Base-by-base conservation (phyloP, 2,888 invertebrate species). In the Tenthredo distinguenda region DNA sequence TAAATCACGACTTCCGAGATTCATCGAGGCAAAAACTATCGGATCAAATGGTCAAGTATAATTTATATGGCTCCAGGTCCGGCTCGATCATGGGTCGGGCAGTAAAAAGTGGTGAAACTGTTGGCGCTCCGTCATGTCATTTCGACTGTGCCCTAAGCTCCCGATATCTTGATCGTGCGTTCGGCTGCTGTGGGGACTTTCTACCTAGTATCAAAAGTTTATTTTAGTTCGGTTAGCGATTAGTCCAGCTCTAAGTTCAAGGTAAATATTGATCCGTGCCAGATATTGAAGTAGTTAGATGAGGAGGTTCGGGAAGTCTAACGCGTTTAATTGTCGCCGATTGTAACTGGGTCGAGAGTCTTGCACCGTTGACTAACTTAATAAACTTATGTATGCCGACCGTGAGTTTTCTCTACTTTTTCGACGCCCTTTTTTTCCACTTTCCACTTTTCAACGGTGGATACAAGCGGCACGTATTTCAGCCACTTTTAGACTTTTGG, bases 331-430 rank as follows among this genome's bases (percentile, higher is more conserved):
- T 79, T 55, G 79, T 58, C 79, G 18, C 55, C 47, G 26, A 62
- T 62, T 34, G 55, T 79, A 79, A 81, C 58, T 31, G 40, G 81
- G 62, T 81, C 81, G 58, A 79, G 79, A 79, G 79, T 79, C 37
- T 15, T 37, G 55, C 79, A 79, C 58, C 43, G 55, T 18, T 37
- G 34, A 55, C 18, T 55, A 58, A 79, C 79, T 55, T 55, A 31
- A 58, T 79, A 34, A 58, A 55, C 26, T 76, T 26, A 26, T 26
- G 1, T 55, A n/a, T n/a, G n/a, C 15, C 31, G 68, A 68, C 40
- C 55, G 43, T 37, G 26, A 47, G 50, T 12, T 40, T 47, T 43
- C 26, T 76, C 47, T 6, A 12, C 31, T 34, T 34, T 37, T 71
- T 37, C 15, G 26, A 62, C 62, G 26, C 21, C 37, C n/a, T 71